phyloP scores from a whole-genome alignment of 2,113 vertebrate genomes.

The Alaudala cheleensis region DNA sequence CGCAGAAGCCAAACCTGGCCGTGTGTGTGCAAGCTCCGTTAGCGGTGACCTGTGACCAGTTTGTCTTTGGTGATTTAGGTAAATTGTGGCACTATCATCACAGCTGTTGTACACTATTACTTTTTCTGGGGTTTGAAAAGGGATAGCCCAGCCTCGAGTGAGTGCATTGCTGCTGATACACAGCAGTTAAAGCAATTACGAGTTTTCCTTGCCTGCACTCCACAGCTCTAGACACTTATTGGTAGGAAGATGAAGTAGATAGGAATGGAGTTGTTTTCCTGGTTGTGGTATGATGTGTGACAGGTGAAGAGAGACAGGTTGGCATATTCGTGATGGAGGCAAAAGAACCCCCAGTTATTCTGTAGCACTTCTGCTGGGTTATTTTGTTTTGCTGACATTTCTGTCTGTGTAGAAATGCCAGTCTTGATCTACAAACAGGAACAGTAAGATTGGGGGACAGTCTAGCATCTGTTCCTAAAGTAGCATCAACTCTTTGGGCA shows the following conservation, averaged over 20 bases:
- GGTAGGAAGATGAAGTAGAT: not conserved
- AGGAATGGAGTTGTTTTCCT: not conserved
- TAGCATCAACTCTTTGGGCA: not conserved
- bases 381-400: not conserved
- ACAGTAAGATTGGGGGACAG: not conserved
- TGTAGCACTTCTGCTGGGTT: not conserved
- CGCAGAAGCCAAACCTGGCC: slow-evolving; percentile 78
- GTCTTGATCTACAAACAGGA: not conserved
- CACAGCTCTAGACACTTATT: not conserved
- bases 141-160: not conserved
- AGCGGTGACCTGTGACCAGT: slow-evolving; percentile 85
- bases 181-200: not conserved
- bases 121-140: not conserved
- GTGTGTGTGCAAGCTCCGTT: slow-evolving; percentile 86
- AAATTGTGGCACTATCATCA: slow-evolving; percentile 27
- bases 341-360: not conserved
- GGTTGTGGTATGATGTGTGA: not conserved
- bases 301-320: not conserved
- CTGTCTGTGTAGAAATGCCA: not conserved
- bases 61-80: slow-evolving; percentile 85
- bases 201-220: not conserved
- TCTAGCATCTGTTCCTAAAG: not conserved
- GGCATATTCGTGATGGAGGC: not conserved
- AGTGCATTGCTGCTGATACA: not conserved
- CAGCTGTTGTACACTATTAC: not conserved